Percentiles rank a stretch among this genome's conserved stretches.
Evolutionary conservation across 1,140 invertebrate genomes (phyloP).

Genomic region (Neotoxoptera formosana): DNA sequence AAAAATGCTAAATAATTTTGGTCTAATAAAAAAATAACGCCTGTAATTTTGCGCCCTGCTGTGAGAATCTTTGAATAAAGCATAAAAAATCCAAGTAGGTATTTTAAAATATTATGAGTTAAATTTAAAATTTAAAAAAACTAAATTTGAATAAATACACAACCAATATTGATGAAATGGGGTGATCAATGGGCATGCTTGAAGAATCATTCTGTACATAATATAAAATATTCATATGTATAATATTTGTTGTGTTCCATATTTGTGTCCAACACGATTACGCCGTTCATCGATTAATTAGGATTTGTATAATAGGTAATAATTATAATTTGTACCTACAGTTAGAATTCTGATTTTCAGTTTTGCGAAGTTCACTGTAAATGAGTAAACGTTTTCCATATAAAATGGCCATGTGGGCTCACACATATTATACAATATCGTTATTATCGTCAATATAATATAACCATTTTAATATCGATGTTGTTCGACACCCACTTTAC

Average conservation of each 20-base stretch:
- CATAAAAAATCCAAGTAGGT: too few species aligned
- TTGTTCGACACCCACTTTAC: not conserved
- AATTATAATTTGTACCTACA: not conserved
- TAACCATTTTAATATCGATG: not conserved
- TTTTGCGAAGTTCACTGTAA: not conserved
- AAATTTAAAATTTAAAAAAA: too few species aligned
- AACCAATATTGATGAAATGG: too few species aligned
- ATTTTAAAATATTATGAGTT: too few species aligned
- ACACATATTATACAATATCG: not conserved
- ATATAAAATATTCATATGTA: too few species aligned
- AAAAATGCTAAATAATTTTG: too few species aligned
- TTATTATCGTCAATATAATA: not conserved
- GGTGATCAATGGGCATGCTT: too few species aligned
- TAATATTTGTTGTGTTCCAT: too few species aligned
- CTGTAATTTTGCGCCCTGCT: not conserved
- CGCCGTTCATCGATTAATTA: not conserved
- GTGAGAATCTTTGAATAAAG: not conserved
- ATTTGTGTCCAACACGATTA: not conserved
- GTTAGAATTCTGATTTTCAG: not conserved
- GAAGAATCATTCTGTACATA: too few species aligned
- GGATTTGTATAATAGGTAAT: not conserved
- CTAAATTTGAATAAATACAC: too few species aligned
- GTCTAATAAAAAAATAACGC: too few species aligned
- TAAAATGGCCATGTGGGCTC: not conserved
- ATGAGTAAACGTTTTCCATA: not conserved